Percentiles rank a stretch among this genome's conserved stretches.
Conservation (phyloP, 2,888 invertebrate genomes). For the Danaus chrysippus region DNA sequence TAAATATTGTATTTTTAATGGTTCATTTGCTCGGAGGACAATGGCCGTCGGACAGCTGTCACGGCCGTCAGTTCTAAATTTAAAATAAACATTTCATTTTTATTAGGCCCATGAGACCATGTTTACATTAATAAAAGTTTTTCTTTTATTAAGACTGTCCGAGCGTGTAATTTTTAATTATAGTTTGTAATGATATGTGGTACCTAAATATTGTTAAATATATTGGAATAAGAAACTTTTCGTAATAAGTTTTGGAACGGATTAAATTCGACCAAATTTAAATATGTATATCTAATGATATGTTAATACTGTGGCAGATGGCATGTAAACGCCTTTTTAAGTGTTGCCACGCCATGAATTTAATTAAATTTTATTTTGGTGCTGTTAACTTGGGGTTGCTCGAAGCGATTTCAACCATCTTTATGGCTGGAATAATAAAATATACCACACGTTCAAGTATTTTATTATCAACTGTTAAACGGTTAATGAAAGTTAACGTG, state of each 20-base stretch:
- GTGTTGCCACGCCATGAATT: constrained; percentile 31
- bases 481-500: not conserved
- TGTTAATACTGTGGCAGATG: constrained; percentile 39
- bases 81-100: constrained; percentile 67
- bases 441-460: constrained; percentile 1
- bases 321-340: constrained; percentile 30
- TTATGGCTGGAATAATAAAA: constrained; percentile 13
- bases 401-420: constrained; percentile 25
- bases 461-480: constrained; percentile 2
- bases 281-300: constrained; percentile 18
- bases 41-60: constrained; percentile 72
- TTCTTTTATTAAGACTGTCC: constrained; percentile 1
- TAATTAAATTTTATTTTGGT: constrained; percentile 37
- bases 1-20: constrained; percentile 69
- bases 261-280: constrained; percentile 4
- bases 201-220: too few species aligned
- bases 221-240: too few species aligned
- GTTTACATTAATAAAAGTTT: constrained; percentile 15
- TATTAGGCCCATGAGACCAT: constrained; percentile 52
- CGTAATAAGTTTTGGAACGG: not conserved
- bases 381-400: constrained; percentile 33
- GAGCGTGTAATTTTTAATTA: not conserved
- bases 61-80: constrained; percentile 68
- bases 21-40: constrained; percentile 63
- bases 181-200: not conserved